Evolutionary conservation across 2,113 vertebrate genomes (phyloP).

Genomic region (Mystacornis crossleyi): DNA sequence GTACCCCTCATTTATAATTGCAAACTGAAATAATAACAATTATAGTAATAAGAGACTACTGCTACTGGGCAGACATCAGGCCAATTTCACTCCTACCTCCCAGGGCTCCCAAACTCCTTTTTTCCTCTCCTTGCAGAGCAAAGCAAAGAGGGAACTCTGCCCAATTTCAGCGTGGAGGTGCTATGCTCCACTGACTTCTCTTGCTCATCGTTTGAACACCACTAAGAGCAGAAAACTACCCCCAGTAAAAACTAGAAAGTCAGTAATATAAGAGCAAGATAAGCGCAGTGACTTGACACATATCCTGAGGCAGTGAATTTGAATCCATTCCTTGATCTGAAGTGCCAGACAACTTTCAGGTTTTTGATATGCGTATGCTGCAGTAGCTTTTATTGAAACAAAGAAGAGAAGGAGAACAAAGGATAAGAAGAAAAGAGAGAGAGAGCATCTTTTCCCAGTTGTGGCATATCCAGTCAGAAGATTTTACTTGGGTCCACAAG

Average conservation of each 20-base stretch:
- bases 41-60: not conserved
- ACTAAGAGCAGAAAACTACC: not conserved
- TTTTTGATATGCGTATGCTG: slow-evolving; percentile 60
- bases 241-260: slow-evolving; percentile 36
- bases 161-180: not conserved
- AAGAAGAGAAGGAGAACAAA: slow-evolving; percentile 53
- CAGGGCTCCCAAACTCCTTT: not conserved
- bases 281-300: slow-evolving; percentile 46
- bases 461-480: not conserved
- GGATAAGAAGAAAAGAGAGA: not conserved
- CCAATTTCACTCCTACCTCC: not conserved
- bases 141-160: not conserved
- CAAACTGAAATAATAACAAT: not conserved
- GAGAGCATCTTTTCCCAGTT: not conserved
- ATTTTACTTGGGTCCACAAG: not conserved
- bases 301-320: slow-evolving; percentile 71
- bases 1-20: not conserved
- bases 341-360: slow-evolving; percentile 64
- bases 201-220: not conserved
- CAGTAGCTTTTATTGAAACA: slow-evolving; percentile 55
- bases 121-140: not conserved
- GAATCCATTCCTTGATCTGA: slow-evolving; percentile 70
- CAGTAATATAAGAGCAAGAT: slow-evolving; percentile 50
- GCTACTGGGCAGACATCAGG: not conserved
- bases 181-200: not conserved